These are phyloP conservation scores for Rhagologus leucostigma DNA, from an alignment of 2,113 vertebrate species.

Conservation along the genomic window DNA sequence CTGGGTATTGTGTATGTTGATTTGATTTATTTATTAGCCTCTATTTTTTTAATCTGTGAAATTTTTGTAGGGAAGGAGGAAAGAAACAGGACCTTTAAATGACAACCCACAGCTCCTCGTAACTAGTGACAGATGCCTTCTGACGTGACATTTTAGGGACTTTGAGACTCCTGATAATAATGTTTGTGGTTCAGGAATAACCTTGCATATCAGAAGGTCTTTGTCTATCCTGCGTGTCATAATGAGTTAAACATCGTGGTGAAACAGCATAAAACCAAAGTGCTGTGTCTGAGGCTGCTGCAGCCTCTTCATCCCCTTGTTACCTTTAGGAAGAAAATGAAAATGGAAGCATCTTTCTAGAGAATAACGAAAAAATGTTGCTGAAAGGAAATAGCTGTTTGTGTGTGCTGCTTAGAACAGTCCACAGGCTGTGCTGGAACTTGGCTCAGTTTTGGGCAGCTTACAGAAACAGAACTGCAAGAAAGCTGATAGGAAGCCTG, in stretches of 20 bases:
- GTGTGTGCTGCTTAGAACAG: background rate
- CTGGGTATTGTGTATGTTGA: background rate
- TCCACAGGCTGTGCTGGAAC: background rate
- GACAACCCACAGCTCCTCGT: background rate
- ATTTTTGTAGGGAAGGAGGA: background rate
- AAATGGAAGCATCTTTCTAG: background rate
- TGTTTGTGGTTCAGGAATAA: background rate
- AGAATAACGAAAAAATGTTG: background rate
- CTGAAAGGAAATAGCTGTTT: background rate
- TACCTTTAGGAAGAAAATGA: background rate
- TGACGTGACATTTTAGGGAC: constrained; percentile 21
- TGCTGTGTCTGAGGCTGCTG: background rate
- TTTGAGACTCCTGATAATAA: background rate
- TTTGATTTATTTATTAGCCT: constrained; percentile 8
- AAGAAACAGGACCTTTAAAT: background rate
- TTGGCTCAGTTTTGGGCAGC: background rate
- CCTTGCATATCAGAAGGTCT: background rate
- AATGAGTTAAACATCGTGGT: background rate
- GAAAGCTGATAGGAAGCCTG: background rate
- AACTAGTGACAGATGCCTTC: constrained; percentile 2
- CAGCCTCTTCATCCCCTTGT: background rate
- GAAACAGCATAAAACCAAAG: background rate
- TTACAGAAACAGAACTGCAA: background rate
- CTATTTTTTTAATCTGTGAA: constrained; percentile 9
- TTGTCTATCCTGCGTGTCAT: background rate